A percentile compares a stretch with the other conserved stretches of the same genome.
These are phyloP conservation scores for Tiliqua scincoides DNA, from an alignment of 2,113 vertebrate species.

Conservation along the genomic window DNA sequence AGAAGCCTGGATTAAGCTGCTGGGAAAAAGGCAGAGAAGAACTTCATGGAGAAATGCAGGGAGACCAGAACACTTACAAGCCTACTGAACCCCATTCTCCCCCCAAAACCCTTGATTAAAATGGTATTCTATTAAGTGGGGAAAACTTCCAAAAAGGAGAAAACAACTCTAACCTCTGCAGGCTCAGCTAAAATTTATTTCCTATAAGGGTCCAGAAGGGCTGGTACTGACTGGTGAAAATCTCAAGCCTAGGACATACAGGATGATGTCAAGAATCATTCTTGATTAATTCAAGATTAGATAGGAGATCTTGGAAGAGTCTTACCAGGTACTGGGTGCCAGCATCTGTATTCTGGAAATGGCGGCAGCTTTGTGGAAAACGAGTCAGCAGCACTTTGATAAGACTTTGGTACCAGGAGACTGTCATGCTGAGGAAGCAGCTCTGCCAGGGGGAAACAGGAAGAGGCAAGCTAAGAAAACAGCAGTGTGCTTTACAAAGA, in stretches of 20 bases:
- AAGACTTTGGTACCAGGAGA: constrained; percentile 96
- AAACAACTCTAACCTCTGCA: background rate
- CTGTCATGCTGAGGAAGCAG: constrained; percentile 96
- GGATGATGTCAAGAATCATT: background rate
- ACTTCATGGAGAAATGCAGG: background rate
- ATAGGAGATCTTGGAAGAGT: background rate
- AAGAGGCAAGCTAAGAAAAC: background rate
- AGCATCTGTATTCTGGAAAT: constrained; percentile 88
- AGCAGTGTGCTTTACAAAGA: background rate
- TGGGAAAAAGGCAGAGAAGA: background rate
- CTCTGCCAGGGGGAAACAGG: constrained; percentile 74
- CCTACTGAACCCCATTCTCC: background rate
- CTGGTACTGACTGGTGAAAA: background rate
- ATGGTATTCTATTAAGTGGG: background rate
- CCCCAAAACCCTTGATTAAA: background rate
- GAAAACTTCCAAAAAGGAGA: too few species aligned
- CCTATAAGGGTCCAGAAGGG: background rate
- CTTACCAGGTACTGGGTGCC: constrained; percentile 96
- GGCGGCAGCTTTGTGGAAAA: constrained; percentile 97
- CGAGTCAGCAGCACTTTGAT: constrained; percentile 94
- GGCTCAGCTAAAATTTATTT: background rate
- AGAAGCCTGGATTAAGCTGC: background rate
- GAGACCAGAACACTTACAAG: background rate
- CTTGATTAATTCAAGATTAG: background rate
- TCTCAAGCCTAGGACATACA: background rate